Percentiles rank a stretch among this genome's conserved stretches.
phyloP scores from a whole-genome alignment of 2,888 invertebrate genomes.

The Tachystola acroxantha region DNA sequence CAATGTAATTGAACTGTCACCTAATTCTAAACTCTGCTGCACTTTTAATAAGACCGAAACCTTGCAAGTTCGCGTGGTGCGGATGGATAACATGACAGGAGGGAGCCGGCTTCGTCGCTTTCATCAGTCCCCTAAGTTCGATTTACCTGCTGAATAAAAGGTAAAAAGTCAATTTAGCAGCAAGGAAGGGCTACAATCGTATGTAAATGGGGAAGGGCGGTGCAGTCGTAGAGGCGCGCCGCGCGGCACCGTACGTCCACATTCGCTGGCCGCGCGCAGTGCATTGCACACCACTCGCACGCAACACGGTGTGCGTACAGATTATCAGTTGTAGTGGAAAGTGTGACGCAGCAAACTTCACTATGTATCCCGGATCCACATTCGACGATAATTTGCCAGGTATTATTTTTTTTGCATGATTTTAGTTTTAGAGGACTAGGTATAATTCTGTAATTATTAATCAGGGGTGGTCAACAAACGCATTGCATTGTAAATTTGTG shows the following conservation, averaged over 20 bases:
- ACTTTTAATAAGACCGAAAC: constrained; percentile 29
- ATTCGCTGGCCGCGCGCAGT: constrained; percentile 28
- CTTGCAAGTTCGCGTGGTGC: constrained; percentile 25
- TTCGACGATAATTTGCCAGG: constrained; percentile 59
- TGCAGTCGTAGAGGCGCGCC: constrained; percentile 53
- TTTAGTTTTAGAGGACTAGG: too few species aligned
- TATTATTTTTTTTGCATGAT: constrained; percentile 21
- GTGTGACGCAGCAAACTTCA: constrained; percentile 25
- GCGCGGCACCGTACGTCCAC: constrained; percentile 34
- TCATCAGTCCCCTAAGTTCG: constrained; percentile 66
- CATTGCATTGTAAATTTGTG: too few species aligned
- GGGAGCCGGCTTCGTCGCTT: constrained; percentile 49
- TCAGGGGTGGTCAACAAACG: too few species aligned
- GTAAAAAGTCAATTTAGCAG: constrained; percentile 76
- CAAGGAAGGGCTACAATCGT: constrained; percentile 65
- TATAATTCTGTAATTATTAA: too few species aligned
- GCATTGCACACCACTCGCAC: constrained; percentile 32
- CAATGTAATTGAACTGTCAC: constrained; percentile 8
- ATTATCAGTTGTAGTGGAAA: constrained; percentile 27
- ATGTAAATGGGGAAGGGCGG: constrained; percentile 74
- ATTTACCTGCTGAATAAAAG: constrained; percentile 75
- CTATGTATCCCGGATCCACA: constrained; percentile 68
- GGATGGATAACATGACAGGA: constrained; percentile 35
- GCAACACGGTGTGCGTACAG: constrained; percentile 28
- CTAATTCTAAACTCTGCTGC: constrained; percentile 19